Percentiles rank a stretch among this genome's conserved stretches.
Evolutionary conservation across 2,888 invertebrate genomes (phyloP).

Genomic region (Bembecia ichneumoniformis): DNA sequence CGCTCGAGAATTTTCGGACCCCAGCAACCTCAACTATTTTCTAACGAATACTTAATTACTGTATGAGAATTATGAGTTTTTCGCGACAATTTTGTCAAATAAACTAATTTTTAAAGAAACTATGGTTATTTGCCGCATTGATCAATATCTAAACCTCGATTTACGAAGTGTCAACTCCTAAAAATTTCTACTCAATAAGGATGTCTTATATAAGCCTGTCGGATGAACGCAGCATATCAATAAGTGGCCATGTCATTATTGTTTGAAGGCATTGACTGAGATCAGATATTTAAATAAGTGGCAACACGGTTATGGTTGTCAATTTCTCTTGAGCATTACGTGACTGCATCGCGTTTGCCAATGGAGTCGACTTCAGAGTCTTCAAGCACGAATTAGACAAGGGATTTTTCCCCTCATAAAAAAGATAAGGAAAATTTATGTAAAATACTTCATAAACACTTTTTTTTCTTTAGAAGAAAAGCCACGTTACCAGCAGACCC

Average conservation of each 20-base stretch:
- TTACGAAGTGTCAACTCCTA: background rate
- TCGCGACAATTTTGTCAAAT: too few relatives aligned
- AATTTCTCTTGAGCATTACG: constrained; percentile 43
- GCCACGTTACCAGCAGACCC: too few relatives aligned
- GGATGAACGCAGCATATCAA: constrained; percentile 42
- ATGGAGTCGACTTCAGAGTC: background rate
- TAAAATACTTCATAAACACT: too few relatives aligned
- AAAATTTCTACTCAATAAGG: constrained; percentile 27
- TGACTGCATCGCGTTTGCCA: constrained; percentile 20
- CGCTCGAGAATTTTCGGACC: too few relatives aligned
- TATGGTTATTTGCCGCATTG: background rate
- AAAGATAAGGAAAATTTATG: too few relatives aligned
- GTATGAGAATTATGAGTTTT: too few relatives aligned
- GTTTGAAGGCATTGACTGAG: constrained; percentile 46
- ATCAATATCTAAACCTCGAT: background rate
- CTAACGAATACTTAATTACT: too few relatives aligned
- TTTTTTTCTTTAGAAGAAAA: too few relatives aligned
- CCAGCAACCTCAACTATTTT: too few relatives aligned
- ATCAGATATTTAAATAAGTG: constrained; percentile 62
- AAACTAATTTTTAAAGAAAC: too few relatives aligned
- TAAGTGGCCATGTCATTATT: constrained; percentile 38
- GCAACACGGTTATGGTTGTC: constrained; percentile 50
- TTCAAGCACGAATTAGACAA: too few relatives aligned
- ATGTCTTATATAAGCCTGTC: constrained; percentile 30
- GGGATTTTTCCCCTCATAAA: too few relatives aligned